Base-by-base conservation (phyloP, 1,140 invertebrate species). In the Nebria ingens region DNA sequence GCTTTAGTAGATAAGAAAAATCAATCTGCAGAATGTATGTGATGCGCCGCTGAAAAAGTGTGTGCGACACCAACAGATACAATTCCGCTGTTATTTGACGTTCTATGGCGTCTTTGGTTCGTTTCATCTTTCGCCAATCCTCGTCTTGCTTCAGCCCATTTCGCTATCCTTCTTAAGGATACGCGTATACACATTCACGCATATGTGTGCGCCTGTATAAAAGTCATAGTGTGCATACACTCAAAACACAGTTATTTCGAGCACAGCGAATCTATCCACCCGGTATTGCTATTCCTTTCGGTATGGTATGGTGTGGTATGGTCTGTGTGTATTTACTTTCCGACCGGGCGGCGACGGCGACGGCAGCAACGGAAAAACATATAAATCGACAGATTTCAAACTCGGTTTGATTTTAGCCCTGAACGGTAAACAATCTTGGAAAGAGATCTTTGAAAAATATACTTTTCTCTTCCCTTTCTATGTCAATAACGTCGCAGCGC, bases 331-430 rank as follows among this genome's bases (percentile, higher is more conserved):
- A 45, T 45, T 45, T 45, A 17, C 40, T 45, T 45, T 45, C 6
- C 17, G 15, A 3, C 40, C 6, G 40, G 17, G 17, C 15, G 40
- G 17, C 40, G 40, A 45, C n/a, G n/a, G n/a, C n/a, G n/a, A n/a
- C n/a, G n/a, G n/a, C n/a, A n/a, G n/a, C n/a, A n/a, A n/a, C n/a
- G n/a, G n/a, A 17, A 45, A 45, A 45, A 45, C 40, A 45, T 45
- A 45, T 45, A 45, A 45, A 45, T 45, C 40, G 40, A 45, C 40
- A 45, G 40, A 45, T 45, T 45, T 45, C 17, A 45, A 45, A 45
- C 40, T 45, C 40, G 40, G 40, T 45, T 45, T 45, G 40, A 45
- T 45, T 45, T 45, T 45, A 12, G 40, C 17, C 40, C 17, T 45
- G 9, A 45, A 45, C 40, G 17, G 40, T 45, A 45, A 45, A 45